Base-by-base conservation (phyloP, 2,797 vertebrate species). In the Masticophis lateralis region DNA sequence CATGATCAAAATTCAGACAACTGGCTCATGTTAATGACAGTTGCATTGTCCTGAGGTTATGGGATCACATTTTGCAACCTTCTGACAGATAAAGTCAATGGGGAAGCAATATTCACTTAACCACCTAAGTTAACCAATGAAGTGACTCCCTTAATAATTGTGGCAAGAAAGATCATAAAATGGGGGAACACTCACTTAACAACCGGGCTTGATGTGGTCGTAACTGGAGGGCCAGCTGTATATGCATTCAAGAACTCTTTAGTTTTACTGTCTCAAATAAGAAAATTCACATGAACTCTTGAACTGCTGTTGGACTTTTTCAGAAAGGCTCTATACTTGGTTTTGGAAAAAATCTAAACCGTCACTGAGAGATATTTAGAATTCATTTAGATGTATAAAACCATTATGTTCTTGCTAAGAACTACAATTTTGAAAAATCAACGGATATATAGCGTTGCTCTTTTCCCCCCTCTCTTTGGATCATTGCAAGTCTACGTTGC, bases 381-480 rank as follows among this genome's bases (percentile, higher is more conserved):
- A 69, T 47, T 66, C 0, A 0, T 20, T 91, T 8, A 1, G 61
- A 27, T 88, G 22, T 91, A 66, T 90, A 32, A 89, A 55, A 27
- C 32, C 27, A 61, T 1, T 10, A 86, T 47, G 51, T 94, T 5
- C 1, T 86, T 43, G 61, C 69, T 55, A 53, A 55, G 20, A 74
- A 74, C 92, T 86, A n/a, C 5, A 59, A 32, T 92, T 88, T 55
- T 11, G 4, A 0, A 0, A 5, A 1, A 90, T 32, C 60, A 93
- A 56, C 86, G 94, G 74, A 92, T 94, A 87, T 13, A 43, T 88
- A 93, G 92, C 20, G 59, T 51, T 14, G 91, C 79, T 86, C 91
- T 93, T 20, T 9, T 92, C 89, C 89, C 87, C 63, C 79, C 88
- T 79, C 0, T 6, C 59, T 7, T 55, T 37, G 51, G 91, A 79